Evolutionary conservation across 2,888 invertebrate genomes (phyloP).

Genomic region (Drosophila recens): DNA sequence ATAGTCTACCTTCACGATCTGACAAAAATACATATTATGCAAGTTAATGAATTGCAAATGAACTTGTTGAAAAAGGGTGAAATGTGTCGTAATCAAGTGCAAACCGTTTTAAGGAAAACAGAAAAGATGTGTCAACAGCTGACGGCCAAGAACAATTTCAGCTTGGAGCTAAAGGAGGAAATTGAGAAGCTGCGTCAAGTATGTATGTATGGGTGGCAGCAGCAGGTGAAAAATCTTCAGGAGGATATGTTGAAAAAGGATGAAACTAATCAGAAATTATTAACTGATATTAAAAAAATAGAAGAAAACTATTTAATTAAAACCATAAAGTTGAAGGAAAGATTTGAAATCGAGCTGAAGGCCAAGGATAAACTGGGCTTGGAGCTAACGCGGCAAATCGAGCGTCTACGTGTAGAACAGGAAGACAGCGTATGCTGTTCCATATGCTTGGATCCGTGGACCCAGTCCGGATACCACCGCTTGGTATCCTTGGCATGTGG

Average conservation of each 20-base stretch:
- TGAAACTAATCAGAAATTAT: too few relatives aligned
- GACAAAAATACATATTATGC: slow-evolving; percentile 8
- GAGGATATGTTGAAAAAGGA: too few relatives aligned
- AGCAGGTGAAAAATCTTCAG: too few relatives aligned
- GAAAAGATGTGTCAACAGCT: too few relatives aligned
- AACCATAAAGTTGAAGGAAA: background rate
- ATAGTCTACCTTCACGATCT: background rate
- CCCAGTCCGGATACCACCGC: slow-evolving; percentile 13
- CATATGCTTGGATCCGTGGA: slow-evolving; percentile 38
- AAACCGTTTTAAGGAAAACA: too few relatives aligned
- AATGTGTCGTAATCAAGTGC: too few relatives aligned
- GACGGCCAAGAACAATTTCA: too few relatives aligned
- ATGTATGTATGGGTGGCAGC: too few relatives aligned
- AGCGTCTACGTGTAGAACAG: background rate
- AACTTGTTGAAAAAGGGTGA: slow-evolving; percentile 2
- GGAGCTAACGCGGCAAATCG: slow-evolving; percentile 19
- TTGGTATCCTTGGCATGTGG: slow-evolving; percentile 33
- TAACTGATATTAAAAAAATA: too few relatives aligned
- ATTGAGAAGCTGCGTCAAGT: too few relatives aligned
- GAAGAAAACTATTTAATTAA: too few relatives aligned
- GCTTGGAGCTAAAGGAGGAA: too few relatives aligned
- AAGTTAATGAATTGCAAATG: slow-evolving; percentile 24
- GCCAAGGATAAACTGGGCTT: slow-evolving; percentile 19
- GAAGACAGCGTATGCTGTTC: slow-evolving; percentile 20
- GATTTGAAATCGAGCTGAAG: background rate